Percentiles rank a stretch among this genome's conserved stretches.
Conservation (phyloP, 2,113 vertebrate species). For the Myiozetetes cayanensis region DNA sequence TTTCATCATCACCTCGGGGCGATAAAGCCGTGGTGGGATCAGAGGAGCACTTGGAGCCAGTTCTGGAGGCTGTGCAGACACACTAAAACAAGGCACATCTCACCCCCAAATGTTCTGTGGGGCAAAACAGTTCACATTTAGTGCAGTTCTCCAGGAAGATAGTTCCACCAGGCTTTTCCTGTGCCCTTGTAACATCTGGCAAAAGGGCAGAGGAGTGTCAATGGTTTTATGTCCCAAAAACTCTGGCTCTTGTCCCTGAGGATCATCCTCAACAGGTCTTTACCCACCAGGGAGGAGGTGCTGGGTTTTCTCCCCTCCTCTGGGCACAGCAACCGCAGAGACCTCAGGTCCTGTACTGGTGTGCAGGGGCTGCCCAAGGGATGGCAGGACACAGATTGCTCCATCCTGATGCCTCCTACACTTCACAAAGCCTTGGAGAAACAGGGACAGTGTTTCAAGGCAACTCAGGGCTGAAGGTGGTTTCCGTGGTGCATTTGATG, state of each 20-base stretch:
- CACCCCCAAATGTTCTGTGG: background rate
- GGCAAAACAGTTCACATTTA: background rate
- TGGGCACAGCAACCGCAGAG: background rate
- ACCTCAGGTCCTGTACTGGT: accelerated
- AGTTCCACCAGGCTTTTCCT: background rate
- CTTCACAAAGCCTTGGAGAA: background rate
- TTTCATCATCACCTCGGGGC: background rate
- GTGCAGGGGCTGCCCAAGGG: background rate
- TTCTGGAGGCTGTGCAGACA: background rate
- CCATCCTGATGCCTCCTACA: background rate
- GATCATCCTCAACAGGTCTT: background rate
- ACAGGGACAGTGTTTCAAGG: background rate
- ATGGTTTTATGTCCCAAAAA: background rate
- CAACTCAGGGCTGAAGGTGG: background rate
- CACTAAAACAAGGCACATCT: background rate
- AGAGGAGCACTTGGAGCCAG: background rate
- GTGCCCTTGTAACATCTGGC: background rate
- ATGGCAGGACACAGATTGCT: background rate
- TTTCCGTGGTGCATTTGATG: background rate
- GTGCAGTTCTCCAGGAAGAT: background rate
- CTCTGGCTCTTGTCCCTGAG: accelerated
- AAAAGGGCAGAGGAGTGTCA: background rate
- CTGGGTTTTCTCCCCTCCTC: background rate
- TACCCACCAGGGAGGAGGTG: background rate
- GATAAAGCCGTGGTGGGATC: background rate